Evolutionary conservation across 2,113 vertebrate species (phyloP).

Genomic region (Heteronetta atricapilla): DNA sequence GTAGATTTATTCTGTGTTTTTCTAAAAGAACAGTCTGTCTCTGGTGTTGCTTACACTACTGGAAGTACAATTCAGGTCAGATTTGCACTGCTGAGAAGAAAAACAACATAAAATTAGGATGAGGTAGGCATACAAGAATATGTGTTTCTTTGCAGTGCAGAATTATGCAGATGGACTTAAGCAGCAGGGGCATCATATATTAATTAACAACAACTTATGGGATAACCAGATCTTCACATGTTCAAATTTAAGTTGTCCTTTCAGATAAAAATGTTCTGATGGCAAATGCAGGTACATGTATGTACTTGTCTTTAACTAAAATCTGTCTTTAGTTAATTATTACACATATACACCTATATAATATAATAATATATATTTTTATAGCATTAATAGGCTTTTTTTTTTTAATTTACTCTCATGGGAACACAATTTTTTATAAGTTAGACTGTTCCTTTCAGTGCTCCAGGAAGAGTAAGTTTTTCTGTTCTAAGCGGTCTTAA

Average conservation of each 20-base stretch:
- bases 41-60: background rate
- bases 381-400: background rate
- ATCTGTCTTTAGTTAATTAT: background rate
- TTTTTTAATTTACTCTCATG: background rate
- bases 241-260: background rate
- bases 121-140: background rate
- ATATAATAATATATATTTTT: no score
- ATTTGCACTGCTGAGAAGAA: background rate
- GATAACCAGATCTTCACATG: background rate
- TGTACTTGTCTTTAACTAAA: background rate
- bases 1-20: background rate
- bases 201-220: background rate
- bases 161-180: background rate
- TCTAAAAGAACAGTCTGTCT: background rate
- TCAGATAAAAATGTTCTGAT: background rate
- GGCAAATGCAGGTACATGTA: background rate
- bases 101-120: background rate
- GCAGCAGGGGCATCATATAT: background rate
- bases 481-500: background rate
- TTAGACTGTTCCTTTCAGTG: background rate
- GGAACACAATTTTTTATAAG: background rate
- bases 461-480: background rate
- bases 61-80: background rate
- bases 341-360: no score
- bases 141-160: background rate